Conservation (phyloP, 64 coral and sea anemone genomes). For the Montipora efflorescens region DNA sequence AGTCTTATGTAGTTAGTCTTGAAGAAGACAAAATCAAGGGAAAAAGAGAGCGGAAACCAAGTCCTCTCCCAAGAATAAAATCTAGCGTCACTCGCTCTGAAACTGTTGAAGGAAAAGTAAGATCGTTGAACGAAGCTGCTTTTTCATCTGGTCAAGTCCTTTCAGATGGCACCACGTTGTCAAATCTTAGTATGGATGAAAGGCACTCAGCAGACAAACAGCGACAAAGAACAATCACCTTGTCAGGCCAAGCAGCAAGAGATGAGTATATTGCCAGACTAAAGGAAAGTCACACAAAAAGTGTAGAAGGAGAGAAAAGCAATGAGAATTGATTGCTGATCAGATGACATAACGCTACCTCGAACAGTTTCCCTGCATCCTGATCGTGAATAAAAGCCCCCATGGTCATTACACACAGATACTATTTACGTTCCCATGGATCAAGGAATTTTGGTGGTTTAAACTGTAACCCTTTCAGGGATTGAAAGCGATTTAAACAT, state of each 20-base stretch:
- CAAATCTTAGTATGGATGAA: background rate
- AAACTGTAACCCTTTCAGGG: no score
- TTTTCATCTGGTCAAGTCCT: background rate
- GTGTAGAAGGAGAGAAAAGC: background rate
- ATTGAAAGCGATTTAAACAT: no score
- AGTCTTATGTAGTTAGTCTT: constrained; percentile 5
- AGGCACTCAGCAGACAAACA: background rate
- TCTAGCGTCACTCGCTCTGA: background rate
- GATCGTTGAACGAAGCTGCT: background rate
- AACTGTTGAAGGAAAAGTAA: background rate
- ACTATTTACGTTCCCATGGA: no score
- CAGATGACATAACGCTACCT: no score
- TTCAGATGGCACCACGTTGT: background rate
- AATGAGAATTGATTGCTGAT: background rate
- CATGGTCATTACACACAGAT: no score
- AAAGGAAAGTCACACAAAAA: background rate
- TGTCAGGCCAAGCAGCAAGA: constrained; percentile 36
- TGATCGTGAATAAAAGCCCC: no score
- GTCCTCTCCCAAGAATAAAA: background rate
- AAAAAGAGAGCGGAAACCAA: background rate
- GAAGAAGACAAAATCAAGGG: constrained; percentile 25
- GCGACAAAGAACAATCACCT: constrained; percentile 1
- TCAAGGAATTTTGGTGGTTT: no score
- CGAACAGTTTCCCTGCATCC: no score
- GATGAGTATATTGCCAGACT: constrained; percentile 25